Evolutionary conservation across 1,140 invertebrate species (phyloP).

Genomic region (Globodera rostochiensis): DNA sequence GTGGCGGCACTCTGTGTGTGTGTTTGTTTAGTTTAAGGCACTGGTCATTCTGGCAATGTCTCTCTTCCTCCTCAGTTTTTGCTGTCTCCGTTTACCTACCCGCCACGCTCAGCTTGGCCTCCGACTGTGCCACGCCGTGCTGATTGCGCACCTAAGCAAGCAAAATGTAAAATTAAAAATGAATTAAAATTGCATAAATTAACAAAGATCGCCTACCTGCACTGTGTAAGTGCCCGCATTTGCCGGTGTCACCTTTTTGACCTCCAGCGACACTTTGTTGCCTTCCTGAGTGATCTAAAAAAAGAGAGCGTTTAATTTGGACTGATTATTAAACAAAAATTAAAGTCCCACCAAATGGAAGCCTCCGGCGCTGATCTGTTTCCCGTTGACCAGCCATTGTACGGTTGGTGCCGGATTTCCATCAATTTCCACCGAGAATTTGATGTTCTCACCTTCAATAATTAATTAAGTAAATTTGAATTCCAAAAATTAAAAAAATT

Average conservation of each 20-base stretch:
- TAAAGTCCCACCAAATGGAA: slow-evolving; percentile 52
- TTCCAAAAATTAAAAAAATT: not conserved
- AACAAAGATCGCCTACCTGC: not conserved
- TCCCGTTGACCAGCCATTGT: slow-evolving; percentile 59
- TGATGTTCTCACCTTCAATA: slow-evolving; percentile 53
- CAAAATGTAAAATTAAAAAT: too few relatives aligned
- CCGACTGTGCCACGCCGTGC: slow-evolving; percentile 31
- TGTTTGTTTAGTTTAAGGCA: not conserved
- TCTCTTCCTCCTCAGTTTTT: not conserved
- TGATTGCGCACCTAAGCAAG: slow-evolving; percentile 14
- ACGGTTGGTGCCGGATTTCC: slow-evolving; percentile 60
- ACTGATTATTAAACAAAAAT: not conserved
- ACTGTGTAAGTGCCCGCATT: slow-evolving; percentile 55
- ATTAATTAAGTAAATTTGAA: slow-evolving; percentile 1
- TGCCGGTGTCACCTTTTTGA: slow-evolving; percentile 51
- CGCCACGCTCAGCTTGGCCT: slow-evolving; percentile 32
- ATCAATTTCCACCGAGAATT: slow-evolving; percentile 60
- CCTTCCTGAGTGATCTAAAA: slow-evolving; percentile 57
- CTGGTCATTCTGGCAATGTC: not conserved
- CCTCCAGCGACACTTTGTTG: slow-evolving; percentile 60
- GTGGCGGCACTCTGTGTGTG: too few relatives aligned
- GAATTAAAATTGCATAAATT: too few relatives aligned
- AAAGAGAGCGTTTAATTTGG: not conserved
- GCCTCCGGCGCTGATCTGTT: slow-evolving; percentile 49
- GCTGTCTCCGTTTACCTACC: slow-evolving; percentile 28